Base-by-base conservation (phyloP, 2,797 vertebrate genomes). In the Luscinia megarhynchos region DNA sequence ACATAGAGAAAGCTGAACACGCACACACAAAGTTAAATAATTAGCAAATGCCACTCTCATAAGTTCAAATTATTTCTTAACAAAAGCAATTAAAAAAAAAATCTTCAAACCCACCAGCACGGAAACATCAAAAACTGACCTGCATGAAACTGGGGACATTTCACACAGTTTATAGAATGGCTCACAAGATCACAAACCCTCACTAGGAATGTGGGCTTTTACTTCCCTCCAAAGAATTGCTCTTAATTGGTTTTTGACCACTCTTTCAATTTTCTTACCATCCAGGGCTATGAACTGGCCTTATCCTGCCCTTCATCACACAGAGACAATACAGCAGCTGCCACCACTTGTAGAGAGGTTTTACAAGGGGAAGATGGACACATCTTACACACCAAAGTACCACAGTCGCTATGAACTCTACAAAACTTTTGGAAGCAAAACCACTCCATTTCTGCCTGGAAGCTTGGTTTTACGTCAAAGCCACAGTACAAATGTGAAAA, bases 181-280 rank as follows among this genome's bases (percentile, higher is more conserved):
- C 11, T 93, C 29, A 55, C 36, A 45, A 70, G 70, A 90, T 17
- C 77, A 70, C 5, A 76, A 46, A 64, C 27, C 34, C 45, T 74
- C 27, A 51, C 43, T 29, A 61, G 48, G 10, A 79, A 79, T 2
- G 4, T 29, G 36, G 61, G 34, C 7, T 74, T 68, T 3, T 50
- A 68, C 20, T 61, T 84, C 43, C 48, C 40, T 67, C 38, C 74
- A 69, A 89, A 91, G 10, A 73, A 50, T n/a, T 6, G 9, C 29
- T 72, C 24, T 36, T 24, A 53, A 83, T 27, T 86, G n/a, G 32
- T 54, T 91, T 94, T 86, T 88, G 83, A 75, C 51, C 32, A 76
- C 41, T 15, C 9, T 76, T 70, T 81, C 40, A 19, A 48, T 84
- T 79, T 89, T 81, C 63, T 83, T 88, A 59, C 50, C 45, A 76